Evolutionary conservation across 2,113 vertebrate species (phyloP), one percentile per base, ranked within the genome.

Genomic region (Heteronetta atricapilla): DNA sequence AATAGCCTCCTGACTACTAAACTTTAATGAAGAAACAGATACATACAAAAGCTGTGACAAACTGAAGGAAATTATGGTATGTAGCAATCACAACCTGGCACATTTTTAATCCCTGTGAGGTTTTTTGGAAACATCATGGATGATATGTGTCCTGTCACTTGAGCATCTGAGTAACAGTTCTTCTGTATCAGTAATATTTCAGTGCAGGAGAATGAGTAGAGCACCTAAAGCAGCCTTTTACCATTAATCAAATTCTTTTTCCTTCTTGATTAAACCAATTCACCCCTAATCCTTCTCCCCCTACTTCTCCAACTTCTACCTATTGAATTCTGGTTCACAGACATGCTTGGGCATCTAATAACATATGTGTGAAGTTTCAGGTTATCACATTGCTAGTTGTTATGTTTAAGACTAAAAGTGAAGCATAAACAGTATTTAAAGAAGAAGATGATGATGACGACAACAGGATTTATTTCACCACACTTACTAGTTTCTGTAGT

Each of bases 241-340:
- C 31, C 2, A 0, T 29, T 56, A 19, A 19, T 3, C 0, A 0
- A 14, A 11, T 60, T 67, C 34, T 69, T 8, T 62, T 25, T 3
- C 10, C 19, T 82, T 86, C 48, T 72, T 64, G 19, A 64, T 73
- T 25, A 86, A 92, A 80, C 6, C 3, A 73, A 3, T 46, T 23
- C 3, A 69, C 26, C 86, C 73, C 53, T 50, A 77, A 6, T 34
- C 21, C 28, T 85, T 16, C 52, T 70, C 3, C 29, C 18, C 31
- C 58, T 19, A 63, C 23, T 22, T 52, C 6, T 8, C 20, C 74
- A 21, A 15, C 42, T 94, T 79, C n/a, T 77, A 34, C 19, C 25
- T 69, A 9, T 46, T 88, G 33, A 81, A 11, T n/a, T 67, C 50
- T 63, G 23, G 58, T 70, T 82, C 42, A 68, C 38, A 84, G 28